Evolutionary conservation across 2,888 invertebrate species (phyloP).

Genomic region (Lottia gigantea): DNA sequence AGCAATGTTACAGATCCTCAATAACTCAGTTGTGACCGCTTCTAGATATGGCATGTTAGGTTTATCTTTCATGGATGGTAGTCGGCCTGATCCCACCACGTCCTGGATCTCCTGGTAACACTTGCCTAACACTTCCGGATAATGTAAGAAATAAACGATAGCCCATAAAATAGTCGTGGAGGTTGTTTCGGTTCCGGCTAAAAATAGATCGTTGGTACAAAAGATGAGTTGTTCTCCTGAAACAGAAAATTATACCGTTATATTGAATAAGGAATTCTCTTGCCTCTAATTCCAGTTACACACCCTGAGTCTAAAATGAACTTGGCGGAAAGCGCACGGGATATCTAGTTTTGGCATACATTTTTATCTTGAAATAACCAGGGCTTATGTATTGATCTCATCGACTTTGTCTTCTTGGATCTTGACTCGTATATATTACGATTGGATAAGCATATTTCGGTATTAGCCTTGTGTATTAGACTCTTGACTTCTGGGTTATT

Average conservation of each 20-base stretch:
- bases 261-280: too few relatives aligned
- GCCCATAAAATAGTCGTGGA: conserved; percentile 88
- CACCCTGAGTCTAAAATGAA: too few relatives aligned
- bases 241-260: conserved; percentile 5
- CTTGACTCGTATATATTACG: too few relatives aligned
- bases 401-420: too few relatives aligned
- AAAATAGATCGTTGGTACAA: conserved; percentile 41
- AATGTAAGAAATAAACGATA: conserved; percentile 81
- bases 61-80: conserved; percentile 38
- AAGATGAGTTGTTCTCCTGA: conserved; percentile 33
- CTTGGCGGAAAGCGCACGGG: too few relatives aligned
- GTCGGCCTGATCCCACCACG: conserved; percentile 58
- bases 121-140: conserved; percentile 73
- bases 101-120: conserved; percentile 40
- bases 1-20: conserved; percentile 45
- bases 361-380: too few relatives aligned
- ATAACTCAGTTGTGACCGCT: conserved; percentile 53
- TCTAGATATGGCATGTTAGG: conserved; percentile 43
- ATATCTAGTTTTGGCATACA: too few relatives aligned
- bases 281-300: too few relatives aligned
- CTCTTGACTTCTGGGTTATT: conserved; percentile 3
- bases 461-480: neutral
- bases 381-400: too few relatives aligned
- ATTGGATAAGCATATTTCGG: too few relatives aligned
- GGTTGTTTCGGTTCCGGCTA: conserved; percentile 75